Percentiles rank a stretch among this genome's conserved stretches.
phyloP scores from a whole-genome alignment of 2,113 vertebrate genomes.

The Coryphaenoides rupestris region DNA sequence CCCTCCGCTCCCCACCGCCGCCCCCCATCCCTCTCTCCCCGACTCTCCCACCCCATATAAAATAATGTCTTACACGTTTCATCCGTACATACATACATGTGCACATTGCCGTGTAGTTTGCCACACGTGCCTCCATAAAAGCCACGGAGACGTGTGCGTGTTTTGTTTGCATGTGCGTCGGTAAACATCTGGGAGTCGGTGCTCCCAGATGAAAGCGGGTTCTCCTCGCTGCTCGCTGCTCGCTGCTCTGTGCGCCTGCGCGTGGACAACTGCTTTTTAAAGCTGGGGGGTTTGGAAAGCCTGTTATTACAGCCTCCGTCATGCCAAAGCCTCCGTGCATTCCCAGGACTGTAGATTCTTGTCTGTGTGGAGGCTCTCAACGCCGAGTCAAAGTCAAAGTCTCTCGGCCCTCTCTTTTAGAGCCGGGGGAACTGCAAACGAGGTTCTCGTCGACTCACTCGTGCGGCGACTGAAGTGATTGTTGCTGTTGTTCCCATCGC shows the following conservation, averaged over 20 bases:
- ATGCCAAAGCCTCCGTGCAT: conserved; percentile 67
- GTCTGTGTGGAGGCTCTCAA: conserved; percentile 39
- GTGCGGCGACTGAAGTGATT: no score
- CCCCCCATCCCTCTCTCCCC: no score
- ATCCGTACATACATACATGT: no score
- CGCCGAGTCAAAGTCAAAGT: no score
- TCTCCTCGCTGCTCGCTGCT: no score
- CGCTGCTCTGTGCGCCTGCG: conserved; percentile 20
- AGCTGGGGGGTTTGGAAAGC: conserved; percentile 75
- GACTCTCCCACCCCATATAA: no score
- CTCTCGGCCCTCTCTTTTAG: conserved; percentile 19
- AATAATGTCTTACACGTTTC: no score
- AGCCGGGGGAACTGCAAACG: no score
- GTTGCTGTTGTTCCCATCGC: no score
- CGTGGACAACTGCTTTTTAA: conserved; percentile 77
- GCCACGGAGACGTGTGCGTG: background rate
- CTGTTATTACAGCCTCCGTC: conserved; percentile 66
- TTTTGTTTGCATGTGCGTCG: conserved; percentile 9
- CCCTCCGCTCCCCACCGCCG: no score
- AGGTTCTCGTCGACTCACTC: no score
- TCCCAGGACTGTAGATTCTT: conserved; percentile 58
- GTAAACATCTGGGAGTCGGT: conserved; percentile 22
- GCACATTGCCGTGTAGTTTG: background rate
- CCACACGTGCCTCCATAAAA: background rate
- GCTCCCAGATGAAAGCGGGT: background rate